These are phyloP conservation scores for Climacteris rufus DNA, from an alignment of 2,113 vertebrate species.

Conservation along the genomic window DNA sequence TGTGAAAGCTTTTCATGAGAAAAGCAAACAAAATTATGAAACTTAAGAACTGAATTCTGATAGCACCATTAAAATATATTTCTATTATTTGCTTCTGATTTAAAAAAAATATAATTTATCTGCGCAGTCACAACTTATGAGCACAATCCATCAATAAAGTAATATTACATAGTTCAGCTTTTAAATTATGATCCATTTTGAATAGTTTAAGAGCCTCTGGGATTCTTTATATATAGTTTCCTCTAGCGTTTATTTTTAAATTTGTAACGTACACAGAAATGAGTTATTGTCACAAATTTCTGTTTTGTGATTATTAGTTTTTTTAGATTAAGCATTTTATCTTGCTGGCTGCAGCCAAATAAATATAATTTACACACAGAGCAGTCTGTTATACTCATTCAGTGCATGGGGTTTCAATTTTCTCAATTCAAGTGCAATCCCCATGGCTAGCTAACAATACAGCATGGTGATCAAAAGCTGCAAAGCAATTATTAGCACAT, in stretches of 20 bases:
- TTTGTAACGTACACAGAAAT: slow-evolving; percentile 27
- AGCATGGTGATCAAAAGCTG: neutral
- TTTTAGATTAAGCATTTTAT: slow-evolving; percentile 55
- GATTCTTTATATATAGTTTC: slow-evolving; percentile 6
- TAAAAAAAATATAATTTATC: neutral
- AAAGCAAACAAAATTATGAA: neutral
- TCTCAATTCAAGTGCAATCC: neutral
- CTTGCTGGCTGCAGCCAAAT: neutral
- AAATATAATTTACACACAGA: neutral
- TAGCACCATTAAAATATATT: neutral
- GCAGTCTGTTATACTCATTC: neutral
- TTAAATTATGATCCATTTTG: slow-evolving; percentile 41
- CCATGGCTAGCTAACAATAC: neutral
- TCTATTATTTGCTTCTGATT: neutral
- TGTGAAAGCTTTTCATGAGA: neutral
- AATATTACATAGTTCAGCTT: slow-evolving; percentile 1
- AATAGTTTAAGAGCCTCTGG: neutral
- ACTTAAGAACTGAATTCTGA: neutral
- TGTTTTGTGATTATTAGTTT: slow-evolving; percentile 1
- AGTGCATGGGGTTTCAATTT: neutral
- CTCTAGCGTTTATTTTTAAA: slow-evolving; percentile 36
- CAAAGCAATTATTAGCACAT: neutral
- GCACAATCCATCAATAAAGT: slow-evolving; percentile 13
- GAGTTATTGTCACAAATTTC: slow-evolving; percentile 26
- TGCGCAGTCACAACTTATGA: neutral